Evolutionary conservation across 2,797 vertebrate genomes (phyloP).

Genomic region (Limosa lapponica): DNA sequence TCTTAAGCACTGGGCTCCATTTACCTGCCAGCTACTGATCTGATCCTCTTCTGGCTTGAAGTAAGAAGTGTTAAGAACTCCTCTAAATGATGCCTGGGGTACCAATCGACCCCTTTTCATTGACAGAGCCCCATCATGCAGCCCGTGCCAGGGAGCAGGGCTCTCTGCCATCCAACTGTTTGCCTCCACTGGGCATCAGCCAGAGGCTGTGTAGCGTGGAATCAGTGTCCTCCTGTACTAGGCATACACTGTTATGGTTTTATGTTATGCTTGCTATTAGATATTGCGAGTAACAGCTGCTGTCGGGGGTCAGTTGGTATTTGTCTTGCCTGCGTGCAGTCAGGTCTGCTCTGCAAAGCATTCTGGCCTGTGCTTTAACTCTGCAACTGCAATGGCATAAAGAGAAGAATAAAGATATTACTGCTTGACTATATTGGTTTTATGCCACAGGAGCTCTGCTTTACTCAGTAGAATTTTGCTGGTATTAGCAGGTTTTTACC

Average conservation of each 20-base stretch:
- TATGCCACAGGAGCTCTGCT: background rate
- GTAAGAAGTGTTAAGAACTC: background rate
- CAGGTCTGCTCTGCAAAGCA: background rate
- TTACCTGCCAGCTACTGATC: background rate
- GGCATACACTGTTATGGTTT: background rate
- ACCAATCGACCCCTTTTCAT: fast-evolving
- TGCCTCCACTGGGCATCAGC: background rate
- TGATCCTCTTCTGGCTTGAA: background rate
- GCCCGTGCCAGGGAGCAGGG: background rate
- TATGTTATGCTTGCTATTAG: background rate
- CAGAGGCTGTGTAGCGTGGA: background rate
- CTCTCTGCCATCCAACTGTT: background rate
- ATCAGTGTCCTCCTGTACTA: background rate
- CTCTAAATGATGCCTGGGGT: background rate
- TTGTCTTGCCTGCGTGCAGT: background rate
- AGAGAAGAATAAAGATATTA: background rate
- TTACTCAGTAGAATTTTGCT: background rate
- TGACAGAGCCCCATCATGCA: background rate
- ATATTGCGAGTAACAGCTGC: background rate
- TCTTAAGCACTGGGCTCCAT: background rate
- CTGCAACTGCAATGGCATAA: background rate
- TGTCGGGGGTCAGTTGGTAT: background rate
- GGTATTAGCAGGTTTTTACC: background rate
- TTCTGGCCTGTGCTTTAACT: background rate
- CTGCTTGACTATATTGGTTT: background rate